Base-by-base conservation (phyloP, 2,888 invertebrate species). In the Napeogenes inachia region DNA sequence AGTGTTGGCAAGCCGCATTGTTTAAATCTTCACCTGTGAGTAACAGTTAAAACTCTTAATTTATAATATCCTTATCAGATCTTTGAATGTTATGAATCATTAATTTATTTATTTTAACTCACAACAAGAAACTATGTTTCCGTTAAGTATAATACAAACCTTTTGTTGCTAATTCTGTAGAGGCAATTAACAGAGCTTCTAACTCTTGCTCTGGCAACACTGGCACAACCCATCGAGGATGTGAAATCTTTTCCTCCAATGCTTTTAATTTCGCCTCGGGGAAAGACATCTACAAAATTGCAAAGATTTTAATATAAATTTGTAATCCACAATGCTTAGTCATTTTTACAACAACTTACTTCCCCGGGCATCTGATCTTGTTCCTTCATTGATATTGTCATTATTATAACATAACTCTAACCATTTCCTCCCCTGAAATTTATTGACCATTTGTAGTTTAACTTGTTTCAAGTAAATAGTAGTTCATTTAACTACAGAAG, bases 151-250 rank as follows among this genome's bases (percentile, higher is more conserved):
- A 56, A 42, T 38, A 61, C 60, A 62, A 60, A 94, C 97, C 97
- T 91, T 94, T 95, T 80, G 93, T 92, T 77, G 97, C 96, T 69
- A 98, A 91, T 74, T 96, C 95, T 73, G 97, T 97, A 70, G 98
- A 94, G 72, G 97, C 96, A 87, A 96, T 94, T 68, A 99, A 91
- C 71, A 99, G 92, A 76, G 96, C 94, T 89, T 98, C 98, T 74
- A 99, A 89, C 87, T 99, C 98, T 89, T 98, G 98, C 76, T 98
- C 98, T 12, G 99, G 98, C 77, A 99, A 89, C 59, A 99, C 99
- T 45, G 99, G 99, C 59, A 99, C 98, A 67, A 99, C 97, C 99
- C 99, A 99, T 76, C 98, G 93, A 64, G 98, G 95, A 89, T 96
- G 95, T 75, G 97, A 97, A 81, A 99, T 98, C 93, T 98, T 98